Base-by-base conservation (phyloP, 2,113 vertebrate genomes). In the Xiphophorus maculatus region DNA sequence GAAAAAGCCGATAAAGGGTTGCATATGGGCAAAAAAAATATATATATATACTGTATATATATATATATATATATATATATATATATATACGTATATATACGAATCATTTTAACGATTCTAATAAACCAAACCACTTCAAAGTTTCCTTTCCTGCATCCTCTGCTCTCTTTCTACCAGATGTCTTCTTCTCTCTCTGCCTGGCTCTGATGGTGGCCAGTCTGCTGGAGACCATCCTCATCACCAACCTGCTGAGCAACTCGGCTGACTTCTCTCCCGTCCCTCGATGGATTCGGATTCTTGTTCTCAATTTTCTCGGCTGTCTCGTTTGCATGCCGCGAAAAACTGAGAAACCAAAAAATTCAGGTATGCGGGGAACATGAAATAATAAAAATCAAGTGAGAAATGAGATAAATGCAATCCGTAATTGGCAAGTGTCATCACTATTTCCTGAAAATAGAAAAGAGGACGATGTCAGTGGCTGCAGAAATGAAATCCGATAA, bases 141-240 rank as follows among this genome's bases (percentile, higher is more conserved):
- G 3, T 58, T 58, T 9, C 7, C 17, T 25, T 22, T 10, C 25
- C 22, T 58, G 25, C 5, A 25, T 58, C 51, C 51, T 58, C 51
- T 58, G 51, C 22, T 58, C 37, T 65, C 10, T 73, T 13, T 66
- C 22, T 30, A 22, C 2, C 51, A 95, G 94, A 92, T 37, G 89
- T 93, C 1, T 95, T 93, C 61, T 91, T 94, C 77, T 88, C 89
- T 42, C 30, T 95, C 63, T 93, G 93, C 73, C 75, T 94, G 80
- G 65, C 91, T 74, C 81, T 95, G 67, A 95, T 91, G 94, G 92
- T 94, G 77, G 67, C 82, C 79, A 95, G 94, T 78, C 77, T 95
- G 0, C 77, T 93, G 71, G 93, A 94, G 84, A 94, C 93, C 0
- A 87, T 94, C 33, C 1, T 92, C 66, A 81, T 95, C 76, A 93